Percentiles rank a stretch among this genome's conserved stretches.
Evolutionary conservation across 1,140 invertebrate species (phyloP).

Genomic region (Drosophila seguyi): DNA sequence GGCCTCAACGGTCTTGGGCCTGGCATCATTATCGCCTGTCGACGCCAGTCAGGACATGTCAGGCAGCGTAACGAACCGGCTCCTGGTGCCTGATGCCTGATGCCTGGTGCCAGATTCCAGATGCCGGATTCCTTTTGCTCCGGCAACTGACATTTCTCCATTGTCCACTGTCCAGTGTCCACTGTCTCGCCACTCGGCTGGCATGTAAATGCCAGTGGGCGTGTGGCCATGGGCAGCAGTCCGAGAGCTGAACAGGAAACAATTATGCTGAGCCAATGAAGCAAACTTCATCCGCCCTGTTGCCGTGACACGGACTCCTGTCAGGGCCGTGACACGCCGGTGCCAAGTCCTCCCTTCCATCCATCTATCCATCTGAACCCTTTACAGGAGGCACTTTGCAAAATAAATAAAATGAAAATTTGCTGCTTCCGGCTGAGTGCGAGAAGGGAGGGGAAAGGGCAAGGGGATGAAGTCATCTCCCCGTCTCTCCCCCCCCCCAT

Average conservation of each 20-base stretch:
- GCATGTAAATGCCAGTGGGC: slow-evolving; percentile 57
- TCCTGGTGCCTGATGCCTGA: slow-evolving; percentile 4
- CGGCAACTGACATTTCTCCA: not conserved
- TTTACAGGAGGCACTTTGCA: slow-evolving; percentile 65
- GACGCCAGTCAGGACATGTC: slow-evolving; percentile 49
- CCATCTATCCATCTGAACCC: not conserved
- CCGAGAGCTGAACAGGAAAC: slow-evolving; percentile 58
- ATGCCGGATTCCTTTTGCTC: not conserved
- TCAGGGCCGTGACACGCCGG: slow-evolving; percentile 34
- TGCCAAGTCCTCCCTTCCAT: not conserved
- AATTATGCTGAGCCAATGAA: slow-evolving; percentile 79
- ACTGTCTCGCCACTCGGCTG: not conserved
- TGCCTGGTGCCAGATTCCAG: not conserved
- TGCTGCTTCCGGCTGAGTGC: slow-evolving; percentile 76
- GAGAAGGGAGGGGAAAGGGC: no score
- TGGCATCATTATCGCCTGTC: slow-evolving; percentile 49
- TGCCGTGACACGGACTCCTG: slow-evolving; percentile 49
- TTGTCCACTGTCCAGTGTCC: not conserved
- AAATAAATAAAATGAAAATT: slow-evolving; percentile 83
- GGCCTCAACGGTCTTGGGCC: slow-evolving; percentile 22
- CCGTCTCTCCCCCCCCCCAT: slow-evolving; percentile 20
- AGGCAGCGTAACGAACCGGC: slow-evolving; percentile 8
- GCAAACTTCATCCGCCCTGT: slow-evolving; percentile 64
- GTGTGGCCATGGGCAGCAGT: slow-evolving; percentile 10
- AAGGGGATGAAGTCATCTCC: no score